Conservation (phyloP, 2,113 vertebrate genomes). For the Aptenodytes patagonicus region DNA sequence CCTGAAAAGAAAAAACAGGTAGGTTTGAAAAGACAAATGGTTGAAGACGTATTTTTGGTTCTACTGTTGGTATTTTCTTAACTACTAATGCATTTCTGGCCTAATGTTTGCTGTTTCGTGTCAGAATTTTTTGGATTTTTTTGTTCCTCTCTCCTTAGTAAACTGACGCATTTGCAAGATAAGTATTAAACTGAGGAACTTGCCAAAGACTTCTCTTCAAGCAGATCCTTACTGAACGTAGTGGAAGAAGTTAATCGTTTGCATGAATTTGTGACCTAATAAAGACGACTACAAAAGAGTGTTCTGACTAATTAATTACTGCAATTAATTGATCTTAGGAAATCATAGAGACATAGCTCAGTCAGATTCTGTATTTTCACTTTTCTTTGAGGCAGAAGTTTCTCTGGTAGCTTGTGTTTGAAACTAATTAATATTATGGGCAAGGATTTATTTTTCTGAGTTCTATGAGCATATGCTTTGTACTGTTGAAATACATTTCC, state of each 20-base stretch:
- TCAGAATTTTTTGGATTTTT: neutral
- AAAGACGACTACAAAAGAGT: neutral
- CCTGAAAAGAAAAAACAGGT: neutral
- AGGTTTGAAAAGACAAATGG: neutral
- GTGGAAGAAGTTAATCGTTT: neutral
- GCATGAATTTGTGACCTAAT: neutral
- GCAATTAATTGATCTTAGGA: neutral
- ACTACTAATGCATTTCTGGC: neutral
- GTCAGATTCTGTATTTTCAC: neutral
- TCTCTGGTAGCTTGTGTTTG: neutral
- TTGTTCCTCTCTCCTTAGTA: neutral
- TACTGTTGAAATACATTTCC: neutral
- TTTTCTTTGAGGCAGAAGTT: neutral
- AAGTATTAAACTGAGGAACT: neutral
- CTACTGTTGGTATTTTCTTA: neutral
- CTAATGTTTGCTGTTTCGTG: neutral
- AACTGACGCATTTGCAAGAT: neutral
- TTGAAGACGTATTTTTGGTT: slow-evolving; percentile 14
- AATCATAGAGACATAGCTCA: neutral
- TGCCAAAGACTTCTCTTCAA: neutral
- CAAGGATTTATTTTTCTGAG: neutral
- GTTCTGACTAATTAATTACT: neutral
- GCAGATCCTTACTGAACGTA: neutral
- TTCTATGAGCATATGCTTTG: neutral
- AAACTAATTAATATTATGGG: neutral